A percentile compares a stretch with the other conserved stretches of the same genome.
Conservation (phyloP, 2,888 invertebrate species). For the Xestoiulus laeticollis region DNA sequence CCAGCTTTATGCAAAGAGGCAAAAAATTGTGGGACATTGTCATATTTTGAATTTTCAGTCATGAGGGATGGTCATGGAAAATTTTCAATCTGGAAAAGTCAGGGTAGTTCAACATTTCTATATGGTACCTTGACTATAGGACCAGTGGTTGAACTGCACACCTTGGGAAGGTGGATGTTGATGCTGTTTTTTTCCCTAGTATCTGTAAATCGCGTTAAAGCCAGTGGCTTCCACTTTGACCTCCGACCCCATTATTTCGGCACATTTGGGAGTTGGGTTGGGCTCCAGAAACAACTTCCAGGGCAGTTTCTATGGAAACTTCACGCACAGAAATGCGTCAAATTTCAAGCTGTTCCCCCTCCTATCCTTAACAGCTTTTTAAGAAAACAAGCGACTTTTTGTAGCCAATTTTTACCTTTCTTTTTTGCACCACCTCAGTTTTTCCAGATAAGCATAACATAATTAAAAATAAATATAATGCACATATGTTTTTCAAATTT, state of each 20-base stretch:
- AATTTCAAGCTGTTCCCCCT: not conserved
- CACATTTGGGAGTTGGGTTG: not conserved
- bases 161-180: not conserved
- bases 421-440: not conserved
- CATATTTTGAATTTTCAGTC: no score
- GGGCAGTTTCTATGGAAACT: not conserved
- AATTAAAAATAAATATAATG: no score
- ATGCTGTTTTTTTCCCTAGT: not conserved
- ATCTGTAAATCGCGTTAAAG: not conserved
- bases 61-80: no score
- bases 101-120: no score
- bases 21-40: no score
- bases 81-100: no score
- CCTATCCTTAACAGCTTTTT: not conserved
- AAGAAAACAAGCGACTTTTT: not conserved
- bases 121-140: no score
- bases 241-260: conserved; percentile 2
- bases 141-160: no score
- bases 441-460: no score
- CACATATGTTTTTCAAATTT: no score
- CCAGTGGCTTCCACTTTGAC: not conserved
- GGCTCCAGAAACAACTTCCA: not conserved
- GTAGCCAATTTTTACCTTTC: not conserved
- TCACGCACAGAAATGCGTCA: conserved; percentile 9
- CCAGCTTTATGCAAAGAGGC: no score